Conservation (phyloP, 2,888 invertebrate genomes). For the Elmis aenea region DNA sequence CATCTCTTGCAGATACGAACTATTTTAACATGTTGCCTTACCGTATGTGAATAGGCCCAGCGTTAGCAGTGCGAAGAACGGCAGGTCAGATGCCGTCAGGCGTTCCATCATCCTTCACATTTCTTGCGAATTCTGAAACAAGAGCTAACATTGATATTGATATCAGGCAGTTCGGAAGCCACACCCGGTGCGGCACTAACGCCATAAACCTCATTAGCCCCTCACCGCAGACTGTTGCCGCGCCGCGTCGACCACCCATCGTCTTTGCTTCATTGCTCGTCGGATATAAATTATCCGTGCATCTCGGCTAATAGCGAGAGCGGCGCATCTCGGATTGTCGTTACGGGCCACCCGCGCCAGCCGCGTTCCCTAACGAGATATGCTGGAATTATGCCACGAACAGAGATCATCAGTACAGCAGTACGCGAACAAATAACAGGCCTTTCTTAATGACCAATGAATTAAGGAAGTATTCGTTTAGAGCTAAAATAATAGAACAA, state of each 20-base stretch:
- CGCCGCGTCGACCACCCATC: slow-evolving; percentile 26
- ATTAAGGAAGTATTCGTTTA: slow-evolving; percentile 38
- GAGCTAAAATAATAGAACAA: slow-evolving; percentile 30
- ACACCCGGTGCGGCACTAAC: slow-evolving; percentile 29
- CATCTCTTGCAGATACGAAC: too few species aligned
- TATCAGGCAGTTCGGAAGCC: slow-evolving; percentile 21
- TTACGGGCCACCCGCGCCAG: slow-evolving; percentile 40
- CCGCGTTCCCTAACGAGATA: slow-evolving; percentile 41
- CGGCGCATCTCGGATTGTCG: slow-evolving; percentile 42
- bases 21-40: too few species aligned
- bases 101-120: slow-evolving; percentile 28
- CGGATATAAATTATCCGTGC: slow-evolving; percentile 40
- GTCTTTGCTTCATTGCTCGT: slow-evolving; percentile 40
- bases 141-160: slow-evolving; percentile 26
- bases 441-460: slow-evolving; percentile 43
- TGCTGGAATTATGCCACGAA: slow-evolving; percentile 43
- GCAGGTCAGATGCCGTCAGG: slow-evolving; percentile 10
- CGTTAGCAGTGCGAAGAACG: slow-evolving; percentile 15
- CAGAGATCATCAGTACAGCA: slow-evolving; percentile 38
- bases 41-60: slow-evolving; percentile 21
- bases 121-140: slow-evolving; percentile 28
- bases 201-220: slow-evolving; percentile 35
- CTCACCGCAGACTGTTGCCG: slow-evolving; percentile 33
- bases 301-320: slow-evolving; percentile 31
- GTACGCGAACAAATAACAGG: slow-evolving; percentile 36